Base-by-base conservation (phyloP, 1,140 invertebrate genomes). In the Steinernema feltiae region DNA sequence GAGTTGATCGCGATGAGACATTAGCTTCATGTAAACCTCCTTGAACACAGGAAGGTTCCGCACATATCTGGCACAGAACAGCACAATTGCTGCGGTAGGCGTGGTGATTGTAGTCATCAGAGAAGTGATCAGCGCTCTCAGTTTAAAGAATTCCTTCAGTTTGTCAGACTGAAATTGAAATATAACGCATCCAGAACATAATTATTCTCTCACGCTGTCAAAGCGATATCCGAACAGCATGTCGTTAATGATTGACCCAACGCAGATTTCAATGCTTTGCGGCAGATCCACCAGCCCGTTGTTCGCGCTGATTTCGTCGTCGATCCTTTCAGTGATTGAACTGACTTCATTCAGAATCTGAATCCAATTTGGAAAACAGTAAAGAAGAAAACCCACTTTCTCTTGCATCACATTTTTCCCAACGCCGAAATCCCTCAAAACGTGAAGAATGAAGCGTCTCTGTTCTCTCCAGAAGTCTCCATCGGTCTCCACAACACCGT, bases 391-490 rank as follows among this genome's bases (percentile, higher is more conserved):
- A 32, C 75, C 29, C 30, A 80, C 72, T 31, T 69, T 48, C 41
- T 81, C 48, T 46, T 81, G 71, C 72, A 79, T 77, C 15, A 73
- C 12, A 29, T 82, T 72, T 32, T 86, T 87, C 7, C 87, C 87
- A 17, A 87, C 93, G 12, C 95, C 94, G 79, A 97, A 93, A 78
- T 92, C 90, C 32, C 93, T 89, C 0, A 97, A 89, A 75, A 92
- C 91, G 77, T 93, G 91, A 82, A 95, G 92, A 21, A 95, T 89
- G 88, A 96, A 97, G 75, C 91, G 90, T 71, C 94, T 89, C 86
- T 96, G 93, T 78, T 92, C 92, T 86, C 93, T 93, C 94, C 94
- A 97, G 79, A 94, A 87, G 74, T 91, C 90, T 72, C 94, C 94
- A 79, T 92, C 92, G 74, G 92, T 92, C 86, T 95, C 95, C 80